These are phyloP conservation scores for Ailuropoda melanoleuca DNA, from an alignment of 2,113 vertebrate species.

Conservation along the genomic window DNA sequence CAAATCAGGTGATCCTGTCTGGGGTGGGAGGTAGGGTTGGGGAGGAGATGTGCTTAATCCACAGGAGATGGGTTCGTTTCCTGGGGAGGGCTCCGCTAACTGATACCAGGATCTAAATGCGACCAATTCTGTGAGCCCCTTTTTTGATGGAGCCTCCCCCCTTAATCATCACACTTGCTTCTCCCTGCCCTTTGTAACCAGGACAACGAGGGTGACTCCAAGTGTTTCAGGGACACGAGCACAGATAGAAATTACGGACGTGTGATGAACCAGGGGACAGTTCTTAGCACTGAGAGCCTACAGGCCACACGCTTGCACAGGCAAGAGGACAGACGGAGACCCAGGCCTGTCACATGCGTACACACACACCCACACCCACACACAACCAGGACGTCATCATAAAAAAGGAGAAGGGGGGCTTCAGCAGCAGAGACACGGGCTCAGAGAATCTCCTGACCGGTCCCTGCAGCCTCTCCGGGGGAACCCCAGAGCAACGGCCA, in stretches of 20 bases:
- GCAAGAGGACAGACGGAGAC: background rate
- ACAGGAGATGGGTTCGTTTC: background rate
- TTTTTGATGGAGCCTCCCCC: background rate
- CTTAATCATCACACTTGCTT: background rate
- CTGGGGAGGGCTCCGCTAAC: background rate
- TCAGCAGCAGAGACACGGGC: slow-evolving; percentile 25
- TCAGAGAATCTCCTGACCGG: background rate
- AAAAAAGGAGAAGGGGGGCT: background rate
- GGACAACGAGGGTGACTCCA: background rate
- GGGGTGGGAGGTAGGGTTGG: background rate
- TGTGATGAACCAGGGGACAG: background rate
- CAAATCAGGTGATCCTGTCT: background rate
- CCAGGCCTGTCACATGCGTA: background rate
- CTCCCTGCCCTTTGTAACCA: background rate
- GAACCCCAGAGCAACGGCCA: background rate
- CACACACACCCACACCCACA: background rate
- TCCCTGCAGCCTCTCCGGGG: slow-evolving; percentile 5
- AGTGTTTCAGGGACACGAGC: background rate
- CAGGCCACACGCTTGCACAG: background rate
- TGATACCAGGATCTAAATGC: background rate
- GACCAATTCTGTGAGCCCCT: background rate
- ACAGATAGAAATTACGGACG: background rate
- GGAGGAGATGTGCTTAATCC: background rate
- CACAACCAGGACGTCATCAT: background rate
- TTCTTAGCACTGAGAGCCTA: background rate